Conservation (phyloP, 2,797 vertebrate genomes). For the Furcifer pardalis region DNA sequence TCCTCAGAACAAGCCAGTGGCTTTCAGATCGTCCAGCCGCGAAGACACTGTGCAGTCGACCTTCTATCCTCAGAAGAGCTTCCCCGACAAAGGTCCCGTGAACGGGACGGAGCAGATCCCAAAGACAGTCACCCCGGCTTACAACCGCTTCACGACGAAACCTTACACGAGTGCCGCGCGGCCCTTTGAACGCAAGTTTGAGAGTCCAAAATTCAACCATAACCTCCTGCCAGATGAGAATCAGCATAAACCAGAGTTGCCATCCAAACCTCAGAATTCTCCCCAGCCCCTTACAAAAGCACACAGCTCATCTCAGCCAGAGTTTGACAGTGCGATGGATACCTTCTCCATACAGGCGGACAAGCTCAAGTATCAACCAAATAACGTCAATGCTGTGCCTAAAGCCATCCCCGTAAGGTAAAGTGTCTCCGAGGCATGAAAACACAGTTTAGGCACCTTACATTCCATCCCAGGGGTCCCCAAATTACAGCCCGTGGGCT, state of each 20-base stretch:
- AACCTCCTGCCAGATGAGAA: constrained; percentile 95
- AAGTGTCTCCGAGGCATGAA: constrained; percentile 29
- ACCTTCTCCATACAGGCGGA: constrained; percentile 90
- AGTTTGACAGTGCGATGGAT: constrained; percentile 91
- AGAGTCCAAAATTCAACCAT: constrained; percentile 98
- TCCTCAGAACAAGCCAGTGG: constrained; percentile 75
- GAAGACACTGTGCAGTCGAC: constrained; percentile 86
- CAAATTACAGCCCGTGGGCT: too few species aligned
- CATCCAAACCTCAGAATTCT: constrained; percentile 78
- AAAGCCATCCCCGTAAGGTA: constrained; percentile 97
- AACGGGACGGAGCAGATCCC: constrained; percentile 85
- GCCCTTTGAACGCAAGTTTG: constrained; percentile 96
- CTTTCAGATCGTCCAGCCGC: constrained; percentile 83
- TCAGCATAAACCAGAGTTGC: constrained; percentile 77
- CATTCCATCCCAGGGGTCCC: too few species aligned
- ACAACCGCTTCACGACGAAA: constrained; percentile 89
- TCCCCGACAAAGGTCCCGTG: constrained; percentile 87
- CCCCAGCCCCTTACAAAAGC: constrained; percentile 82
- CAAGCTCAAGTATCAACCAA: constrained; percentile 95
- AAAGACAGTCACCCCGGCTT: constrained; percentile 80
- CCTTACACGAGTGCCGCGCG: constrained; percentile 87
- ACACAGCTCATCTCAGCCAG: constrained; percentile 85
- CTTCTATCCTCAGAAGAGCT: constrained; percentile 90
- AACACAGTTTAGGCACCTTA: background rate
- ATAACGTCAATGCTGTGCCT: constrained; percentile 90